phyloP scores from a whole-genome alignment of 2,888 invertebrate genomes.

The Campopleginae sp. region DNA sequence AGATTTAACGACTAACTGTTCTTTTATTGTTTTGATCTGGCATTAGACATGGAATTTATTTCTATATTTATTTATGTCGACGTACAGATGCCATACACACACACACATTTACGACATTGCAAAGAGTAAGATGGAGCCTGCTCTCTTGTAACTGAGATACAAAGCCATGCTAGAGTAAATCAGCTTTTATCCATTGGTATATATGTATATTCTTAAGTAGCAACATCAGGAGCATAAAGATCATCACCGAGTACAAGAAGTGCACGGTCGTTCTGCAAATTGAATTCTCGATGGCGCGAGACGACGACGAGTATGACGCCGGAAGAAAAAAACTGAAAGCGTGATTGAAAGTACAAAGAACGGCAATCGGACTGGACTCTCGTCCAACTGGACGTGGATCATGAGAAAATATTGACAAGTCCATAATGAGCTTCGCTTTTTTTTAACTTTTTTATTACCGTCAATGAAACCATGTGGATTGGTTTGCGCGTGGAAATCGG shows the following conservation, averaged over 20 bases:
- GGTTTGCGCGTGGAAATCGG: background rate
- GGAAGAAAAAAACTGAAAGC: conserved; percentile 2
- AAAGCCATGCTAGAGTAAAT: conserved; percentile 57
- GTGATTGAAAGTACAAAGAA: conserved; percentile 39
- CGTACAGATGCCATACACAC: background rate
- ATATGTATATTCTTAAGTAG: conserved; percentile 17
- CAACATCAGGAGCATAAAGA: conserved; percentile 34
- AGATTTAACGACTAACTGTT: conserved; percentile 45
- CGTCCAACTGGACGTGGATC: conserved; percentile 44
- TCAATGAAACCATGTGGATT: background rate
- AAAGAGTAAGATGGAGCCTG: conserved; percentile 24
- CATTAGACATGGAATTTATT: background rate
- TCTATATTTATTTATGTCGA: background rate
- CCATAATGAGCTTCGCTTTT: conserved; percentile 28
- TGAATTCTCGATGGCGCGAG: conserved; percentile 78
- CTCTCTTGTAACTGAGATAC: conserved; percentile 9
- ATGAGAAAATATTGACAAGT: conserved; percentile 48
- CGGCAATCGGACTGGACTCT: conserved; percentile 57
- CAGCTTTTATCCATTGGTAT: conserved; percentile 30
- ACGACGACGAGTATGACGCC: conserved; percentile 49
- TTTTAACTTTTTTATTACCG: background rate
- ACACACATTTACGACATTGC: conserved; percentile 22
- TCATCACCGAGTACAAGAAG: conserved; percentile 46
- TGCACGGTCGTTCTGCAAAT: conserved; percentile 74
- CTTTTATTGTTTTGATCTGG: conserved; percentile 26